A percentile compares a stretch with the other conserved stretches of the same genome.
phyloP scores from a whole-genome alignment of 2,113 vertebrate species.

The Ictalurus punctatus region DNA sequence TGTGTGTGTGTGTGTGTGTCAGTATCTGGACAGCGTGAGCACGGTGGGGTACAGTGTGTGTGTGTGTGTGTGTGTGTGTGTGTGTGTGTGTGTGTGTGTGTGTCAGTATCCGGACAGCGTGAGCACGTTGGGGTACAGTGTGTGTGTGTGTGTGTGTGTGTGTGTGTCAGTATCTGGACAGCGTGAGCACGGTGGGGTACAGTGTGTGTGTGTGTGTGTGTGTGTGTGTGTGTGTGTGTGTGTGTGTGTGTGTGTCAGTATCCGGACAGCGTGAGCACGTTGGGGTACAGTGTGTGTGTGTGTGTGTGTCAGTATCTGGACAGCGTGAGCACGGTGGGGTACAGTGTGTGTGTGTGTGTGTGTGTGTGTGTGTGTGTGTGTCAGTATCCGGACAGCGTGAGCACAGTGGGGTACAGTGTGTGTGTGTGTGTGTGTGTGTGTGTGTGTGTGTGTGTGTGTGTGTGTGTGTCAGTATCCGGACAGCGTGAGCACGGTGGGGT shows the following conservation, averaged over 20 bases:
- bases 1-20: fast-evolving
- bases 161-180: conserved; percentile 70
- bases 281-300: conserved; percentile 59
- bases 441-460: too few species aligned
- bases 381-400: conserved; percentile 73
- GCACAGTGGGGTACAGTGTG: conserved; percentile 59
- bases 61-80: background rate
- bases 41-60: too few species aligned
- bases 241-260: conserved; percentile 59
- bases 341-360: too few species aligned
- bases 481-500: conserved; percentile 67
- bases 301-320: conserved; percentile 67
- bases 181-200: conserved; percentile 66
- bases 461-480: conserved; percentile 67
- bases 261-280: conserved; percentile 66
- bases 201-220: background rate
- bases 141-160: fast-evolving
- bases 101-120: conserved; percentile 72
- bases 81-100: conserved; percentile 25
- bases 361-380: conserved; percentile 12
- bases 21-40: too few species aligned
- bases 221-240: conserved; percentile 27
- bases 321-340: conserved; percentile 67
- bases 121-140: conserved; percentile 63
- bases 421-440: conserved; percentile 33